A percentile compares a stretch with the other conserved stretches of the same genome.
These are phyloP conservation scores for Turdus rufiventris DNA, from an alignment of 2,113 vertebrate genomes.

Conservation along the genomic window DNA sequence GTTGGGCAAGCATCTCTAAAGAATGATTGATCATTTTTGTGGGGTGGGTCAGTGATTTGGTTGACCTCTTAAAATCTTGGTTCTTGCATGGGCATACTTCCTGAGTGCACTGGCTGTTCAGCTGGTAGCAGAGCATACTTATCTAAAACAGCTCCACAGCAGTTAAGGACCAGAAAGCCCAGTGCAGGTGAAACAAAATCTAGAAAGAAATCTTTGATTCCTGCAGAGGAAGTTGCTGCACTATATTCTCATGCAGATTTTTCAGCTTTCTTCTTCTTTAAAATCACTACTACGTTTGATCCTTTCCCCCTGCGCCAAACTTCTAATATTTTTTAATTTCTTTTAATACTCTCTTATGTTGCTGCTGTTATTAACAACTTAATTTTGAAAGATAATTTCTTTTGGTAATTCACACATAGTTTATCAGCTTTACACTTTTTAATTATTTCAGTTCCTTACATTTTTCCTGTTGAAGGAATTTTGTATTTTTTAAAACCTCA, in stretches of 20 bases:
- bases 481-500: background rate
- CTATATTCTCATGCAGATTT: background rate
- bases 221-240: background rate
- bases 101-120: background rate
- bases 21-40: background rate
- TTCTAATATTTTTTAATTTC: accelerated
- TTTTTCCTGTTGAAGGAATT: background rate
- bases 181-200: background rate
- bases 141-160: background rate
- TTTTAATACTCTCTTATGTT: background rate
- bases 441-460: background rate
- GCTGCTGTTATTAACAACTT: background rate
- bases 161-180: background rate
- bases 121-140: background rate
- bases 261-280: background rate
- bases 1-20: background rate
- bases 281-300: background rate
- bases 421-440: background rate
- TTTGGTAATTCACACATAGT: background rate
- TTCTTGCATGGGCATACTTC: background rate
- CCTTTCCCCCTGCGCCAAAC: too few relatives aligned
- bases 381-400: background rate
- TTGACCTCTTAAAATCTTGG: background rate
- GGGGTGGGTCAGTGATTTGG: background rate
- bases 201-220: background rate